Conservation (phyloP, 1,140 invertebrate species). For the Drosophila melanogaster region Release_6_plus_ISO1_MT NC_004354.4:19239501-19240000, state of each 20-base stretch:
- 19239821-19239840: no score
- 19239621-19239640: neutral
- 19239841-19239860: no score
- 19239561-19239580: neutral
- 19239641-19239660: neutral
- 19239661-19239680: no score
- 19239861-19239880: neutral
- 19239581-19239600: neutral
- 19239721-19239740: no score
- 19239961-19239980: slow-evolving; percentile 2
- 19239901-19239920: neutral
- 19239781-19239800: neutral
- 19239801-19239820: neutral
- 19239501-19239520: neutral
- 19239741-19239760: no score
- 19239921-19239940: neutral
- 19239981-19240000: neutral
- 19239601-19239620: neutral
- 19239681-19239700: no score
- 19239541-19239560: neutral
- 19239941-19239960: slow-evolving; percentile 1
- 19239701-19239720: no score
- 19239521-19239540: neutral
- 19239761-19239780: neutral
- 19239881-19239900: neutral